A percentile compares a stretch with the other conserved stretches of the same genome.
phyloP scores from a whole-genome alignment of 2,797 vertebrate species.

The Geotria australis region DNA sequence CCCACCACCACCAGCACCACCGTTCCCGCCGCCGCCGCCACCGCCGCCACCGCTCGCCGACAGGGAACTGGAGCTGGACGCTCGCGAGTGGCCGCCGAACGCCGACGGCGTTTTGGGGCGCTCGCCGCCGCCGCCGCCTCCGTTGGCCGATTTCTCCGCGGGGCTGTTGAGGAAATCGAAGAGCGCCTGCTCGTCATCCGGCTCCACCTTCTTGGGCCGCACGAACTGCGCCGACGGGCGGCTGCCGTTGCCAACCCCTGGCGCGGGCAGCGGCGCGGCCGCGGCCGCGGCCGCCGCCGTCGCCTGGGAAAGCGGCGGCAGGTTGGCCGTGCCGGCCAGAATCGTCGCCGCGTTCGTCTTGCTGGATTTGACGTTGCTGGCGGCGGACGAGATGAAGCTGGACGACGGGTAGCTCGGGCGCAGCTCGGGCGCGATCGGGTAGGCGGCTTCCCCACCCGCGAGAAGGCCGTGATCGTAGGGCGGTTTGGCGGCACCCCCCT shows the following conservation, averaged over 20 bases:
- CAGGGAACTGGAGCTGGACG: constrained; percentile 30
- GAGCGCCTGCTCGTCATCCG: constrained; percentile 44
- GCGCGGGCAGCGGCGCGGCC: constrained; percentile 3
- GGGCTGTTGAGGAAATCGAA: constrained; percentile 88
- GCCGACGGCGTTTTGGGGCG: constrained; percentile 13
- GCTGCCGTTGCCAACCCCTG: constrained; percentile 3
- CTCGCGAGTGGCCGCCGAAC: constrained; percentile 25
- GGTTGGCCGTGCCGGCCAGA: constrained; percentile 27
- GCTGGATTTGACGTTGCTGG: constrained; percentile 36
- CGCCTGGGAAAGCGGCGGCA: constrained; percentile 8
- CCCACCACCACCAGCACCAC: constrained; percentile 13
- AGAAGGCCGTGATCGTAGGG: too few relatives aligned
- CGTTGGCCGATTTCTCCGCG: constrained; percentile 33
- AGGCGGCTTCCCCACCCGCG: too few relatives aligned
- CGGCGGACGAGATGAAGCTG: constrained; percentile 36
- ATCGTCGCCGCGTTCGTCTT: constrained; percentile 13
- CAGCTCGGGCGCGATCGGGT: constrained; percentile 3
- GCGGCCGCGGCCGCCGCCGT: constrained; percentile 9
- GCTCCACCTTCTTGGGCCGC: constrained; percentile 49
- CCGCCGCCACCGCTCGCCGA: constrained; percentile 21
- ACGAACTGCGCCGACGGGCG: constrained; percentile 46
- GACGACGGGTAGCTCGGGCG: constrained; percentile 7
- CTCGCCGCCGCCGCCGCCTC: constrained; percentile 34
- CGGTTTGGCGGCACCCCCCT: not conserved
- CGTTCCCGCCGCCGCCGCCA: constrained; percentile 26